Base-by-base conservation (phyloP, 2,113 vertebrate genomes). In the Hyperopisus bebe region DNA sequence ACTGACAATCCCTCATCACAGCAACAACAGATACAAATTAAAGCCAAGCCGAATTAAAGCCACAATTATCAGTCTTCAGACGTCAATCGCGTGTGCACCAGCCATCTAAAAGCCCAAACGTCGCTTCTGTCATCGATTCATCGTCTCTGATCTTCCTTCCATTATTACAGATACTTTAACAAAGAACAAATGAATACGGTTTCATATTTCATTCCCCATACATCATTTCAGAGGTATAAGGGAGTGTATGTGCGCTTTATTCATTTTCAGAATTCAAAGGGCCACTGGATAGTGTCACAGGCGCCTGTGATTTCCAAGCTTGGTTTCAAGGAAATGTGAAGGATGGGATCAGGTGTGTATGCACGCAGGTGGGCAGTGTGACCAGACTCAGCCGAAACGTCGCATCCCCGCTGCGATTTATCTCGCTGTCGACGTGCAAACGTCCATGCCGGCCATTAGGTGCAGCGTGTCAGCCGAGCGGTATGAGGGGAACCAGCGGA, bases 11-110 rank as follows among this genome's bases (percentile, higher is more conserved):
- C 48, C 48, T 80, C 24, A 88, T 90, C 89, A 90, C 21, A 24
- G 48, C 48, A 84, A 86, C 89, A 89, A 90, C 87, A 58, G n/a
- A 90, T 21, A 62, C 31, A 87, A 87, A 70, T 86, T 74, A 91
- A 89, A 42, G 35, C 15, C 35, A 42, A 39, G 31, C 31, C 19
- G 51, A 87, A 74, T 86, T 74, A 91, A 88, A 89, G 87, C 83
- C 21, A 62, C 89, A 83, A 53, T 42, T 46, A 24, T 46, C 58
- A 35, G 35, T 90, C 48, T 88, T 90, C 70, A 88, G 88, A 90
- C 77, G 55, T 70, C 70, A 88, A 35, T 88, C 51, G 39, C 35
- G 51, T 90, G 24, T 55, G 27, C 27, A 42, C 17, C 35, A 3
- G 31, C 35, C 46, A 87, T 51, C 48, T n/a, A 53, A 53, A 51